phyloP scores from a whole-genome alignment of 2,888 invertebrate species.

The Phyto melanocephala region DNA sequence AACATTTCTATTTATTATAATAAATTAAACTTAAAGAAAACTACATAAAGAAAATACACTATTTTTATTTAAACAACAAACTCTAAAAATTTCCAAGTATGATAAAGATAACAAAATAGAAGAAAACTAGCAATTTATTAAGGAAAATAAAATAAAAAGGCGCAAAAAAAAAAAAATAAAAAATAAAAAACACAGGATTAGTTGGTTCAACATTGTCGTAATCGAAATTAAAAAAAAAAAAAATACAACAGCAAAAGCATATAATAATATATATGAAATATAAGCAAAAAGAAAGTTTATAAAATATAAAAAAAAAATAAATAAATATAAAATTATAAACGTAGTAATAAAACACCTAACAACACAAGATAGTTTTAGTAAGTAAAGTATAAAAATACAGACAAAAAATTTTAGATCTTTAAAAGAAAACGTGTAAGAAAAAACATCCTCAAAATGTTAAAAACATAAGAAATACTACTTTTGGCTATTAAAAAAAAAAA shows the following conservation, averaged over 20 bases:
- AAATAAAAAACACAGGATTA: slow-evolving; percentile 66
- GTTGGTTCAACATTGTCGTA: slow-evolving; percentile 70
- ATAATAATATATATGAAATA: slow-evolving; percentile 37
- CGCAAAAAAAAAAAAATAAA: slow-evolving; percentile 53
- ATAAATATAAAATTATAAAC: slow-evolving; percentile 30
- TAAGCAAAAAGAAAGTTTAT: background rate
- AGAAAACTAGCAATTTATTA: slow-evolving; percentile 57
- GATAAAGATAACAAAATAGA: slow-evolving; percentile 7
- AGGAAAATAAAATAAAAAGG: slow-evolving; percentile 48
- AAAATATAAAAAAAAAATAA: slow-evolving; percentile 17
- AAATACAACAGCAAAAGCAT: slow-evolving; percentile 27
- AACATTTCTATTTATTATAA: slow-evolving; percentile 45
- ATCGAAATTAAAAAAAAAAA: slow-evolving; percentile 65
- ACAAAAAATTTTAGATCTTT: slow-evolving; percentile 55
- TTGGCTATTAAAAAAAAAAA: slow-evolving; percentile 55
- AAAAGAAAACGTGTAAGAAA: background rate
- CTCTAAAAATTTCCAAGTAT: slow-evolving; percentile 27
- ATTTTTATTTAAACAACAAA: slow-evolving; percentile 51
- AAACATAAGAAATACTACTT: slow-evolving; percentile 48
- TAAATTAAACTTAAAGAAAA: slow-evolving; percentile 22
- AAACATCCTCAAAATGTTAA: slow-evolving; percentile 28
- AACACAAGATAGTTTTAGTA: slow-evolving; percentile 49
- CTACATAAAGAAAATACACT: background rate
- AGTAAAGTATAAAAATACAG: slow-evolving; percentile 19
- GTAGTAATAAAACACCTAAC: slow-evolving; percentile 44